Evolutionary conservation across 2,113 vertebrate species (phyloP).

Genomic region (Struthidea cinerea): DNA sequence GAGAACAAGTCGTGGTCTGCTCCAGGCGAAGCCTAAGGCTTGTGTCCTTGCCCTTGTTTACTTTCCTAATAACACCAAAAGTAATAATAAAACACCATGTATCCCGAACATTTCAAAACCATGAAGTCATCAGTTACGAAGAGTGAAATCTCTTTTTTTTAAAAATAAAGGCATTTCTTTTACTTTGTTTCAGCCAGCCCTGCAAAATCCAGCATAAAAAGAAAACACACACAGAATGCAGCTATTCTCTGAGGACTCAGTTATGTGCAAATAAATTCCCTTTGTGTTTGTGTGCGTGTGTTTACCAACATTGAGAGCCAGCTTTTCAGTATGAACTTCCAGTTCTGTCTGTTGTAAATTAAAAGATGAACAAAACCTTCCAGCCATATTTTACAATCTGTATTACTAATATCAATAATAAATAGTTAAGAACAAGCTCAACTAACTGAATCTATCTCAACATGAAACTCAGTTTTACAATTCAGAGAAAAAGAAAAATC

Average conservation of each 20-base stretch:
- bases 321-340: not conserved
- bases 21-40: not conserved
- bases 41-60: not conserved
- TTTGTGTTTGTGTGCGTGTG: not conserved
- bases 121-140: not conserved
- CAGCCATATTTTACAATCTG: not conserved
- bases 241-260: not conserved
- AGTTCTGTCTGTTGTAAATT: not conserved
- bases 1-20: accelerated
- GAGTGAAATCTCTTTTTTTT: not conserved
- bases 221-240: not conserved
- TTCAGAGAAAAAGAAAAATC: not conserved
- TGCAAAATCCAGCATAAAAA: not conserved
- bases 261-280: not conserved
- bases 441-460: not conserved
- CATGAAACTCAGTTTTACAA: not conserved
- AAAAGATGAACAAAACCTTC: not conserved
- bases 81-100: not conserved
- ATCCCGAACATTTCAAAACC: not conserved
- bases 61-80: not conserved
- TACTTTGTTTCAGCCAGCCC: not conserved
- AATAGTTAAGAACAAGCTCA: not conserved
- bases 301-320: not conserved
- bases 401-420: not conserved
- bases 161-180: not conserved